A percentile compares a stretch with the other conserved stretches of the same genome.
Evolutionary conservation across 2,113 vertebrate species (phyloP).

Genomic region (Aramus guarauna): DNA sequence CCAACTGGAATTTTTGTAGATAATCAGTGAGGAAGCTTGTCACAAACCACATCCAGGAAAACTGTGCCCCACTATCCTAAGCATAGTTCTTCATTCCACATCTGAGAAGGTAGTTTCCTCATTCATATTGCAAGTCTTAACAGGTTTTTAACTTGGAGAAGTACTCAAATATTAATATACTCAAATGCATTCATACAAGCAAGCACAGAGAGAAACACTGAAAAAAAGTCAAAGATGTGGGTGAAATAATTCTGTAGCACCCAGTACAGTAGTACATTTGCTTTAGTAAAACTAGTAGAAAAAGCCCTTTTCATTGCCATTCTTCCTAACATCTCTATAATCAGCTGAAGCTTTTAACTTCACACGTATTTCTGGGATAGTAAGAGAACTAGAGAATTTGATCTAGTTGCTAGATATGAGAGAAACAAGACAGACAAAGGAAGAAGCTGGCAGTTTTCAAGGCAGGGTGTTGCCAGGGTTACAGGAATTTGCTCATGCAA

Average conservation of each 20-base stretch:
- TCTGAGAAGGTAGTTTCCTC: neutral
- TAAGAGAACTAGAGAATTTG: neutral
- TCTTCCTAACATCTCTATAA: neutral
- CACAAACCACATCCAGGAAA: neutral
- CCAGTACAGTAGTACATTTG: neutral
- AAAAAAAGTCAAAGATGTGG: neutral
- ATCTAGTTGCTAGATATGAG: neutral
- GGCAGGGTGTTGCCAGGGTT: neutral
- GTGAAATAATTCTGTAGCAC: neutral
- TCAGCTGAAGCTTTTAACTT: neutral
- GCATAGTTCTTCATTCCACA: neutral
- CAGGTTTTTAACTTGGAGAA: neutral
- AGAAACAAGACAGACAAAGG: neutral
- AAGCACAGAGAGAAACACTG: neutral
- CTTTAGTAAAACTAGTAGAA: neutral
- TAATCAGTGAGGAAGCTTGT: neutral
- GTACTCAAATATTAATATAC: neutral
- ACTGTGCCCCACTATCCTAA: neutral
- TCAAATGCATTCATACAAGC: neutral
- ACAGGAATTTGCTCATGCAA: neutral
- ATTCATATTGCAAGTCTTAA: neutral
- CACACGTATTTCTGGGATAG: rapidly evolving
- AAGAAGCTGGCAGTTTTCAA: neutral
- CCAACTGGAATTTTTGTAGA: neutral
- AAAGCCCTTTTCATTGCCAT: neutral